These are phyloP conservation scores for Drosophila austrosaltans DNA, from an alignment of 2,888 invertebrate genomes.

Conservation along the genomic window DNA sequence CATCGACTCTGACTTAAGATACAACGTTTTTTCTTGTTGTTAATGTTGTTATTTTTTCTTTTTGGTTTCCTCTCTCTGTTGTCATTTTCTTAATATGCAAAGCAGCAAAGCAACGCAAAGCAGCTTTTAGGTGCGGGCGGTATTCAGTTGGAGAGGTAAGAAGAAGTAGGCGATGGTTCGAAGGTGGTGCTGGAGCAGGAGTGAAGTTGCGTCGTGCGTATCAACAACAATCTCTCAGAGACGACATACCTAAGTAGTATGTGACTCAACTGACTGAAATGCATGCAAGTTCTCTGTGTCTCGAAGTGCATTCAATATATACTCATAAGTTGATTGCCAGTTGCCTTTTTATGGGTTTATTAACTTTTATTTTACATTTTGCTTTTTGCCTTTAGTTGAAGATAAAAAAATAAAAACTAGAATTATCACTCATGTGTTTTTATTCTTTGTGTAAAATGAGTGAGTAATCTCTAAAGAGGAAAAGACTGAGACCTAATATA, in stretches of 20 bases:
- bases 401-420: conserved; percentile 7
- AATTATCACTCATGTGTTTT: not conserved
- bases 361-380: conserved; percentile 63
- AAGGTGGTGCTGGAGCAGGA: conserved; percentile 34
- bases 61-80: conserved; percentile 2
- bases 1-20: not conserved
- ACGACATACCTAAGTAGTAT: conserved; percentile 43
- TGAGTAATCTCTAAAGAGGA: not conserved
- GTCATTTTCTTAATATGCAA: conserved; percentile 61
- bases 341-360: conserved; percentile 70
- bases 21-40: not conserved
- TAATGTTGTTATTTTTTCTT: not conserved
- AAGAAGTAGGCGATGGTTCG: not conserved
- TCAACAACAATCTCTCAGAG: conserved; percentile 38
- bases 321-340: conserved; percentile 52
- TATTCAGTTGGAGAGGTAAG: conserved; percentile 21
- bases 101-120: conserved; percentile 40
- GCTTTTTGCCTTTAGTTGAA: conserved; percentile 41
- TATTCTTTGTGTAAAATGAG: not conserved
- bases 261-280: conserved; percentile 63
- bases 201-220: conserved; percentile 34
- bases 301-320: conserved; percentile 66
- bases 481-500: not conserved
- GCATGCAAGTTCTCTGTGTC: conserved; percentile 39
- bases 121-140: conserved; percentile 40